Percentiles rank a stretch among this genome's conserved stretches.
These are phyloP conservation scores for Pteropus alecto DNA, from an alignment of 2,113 vertebrate genomes.

Conservation along the genomic window DNA sequence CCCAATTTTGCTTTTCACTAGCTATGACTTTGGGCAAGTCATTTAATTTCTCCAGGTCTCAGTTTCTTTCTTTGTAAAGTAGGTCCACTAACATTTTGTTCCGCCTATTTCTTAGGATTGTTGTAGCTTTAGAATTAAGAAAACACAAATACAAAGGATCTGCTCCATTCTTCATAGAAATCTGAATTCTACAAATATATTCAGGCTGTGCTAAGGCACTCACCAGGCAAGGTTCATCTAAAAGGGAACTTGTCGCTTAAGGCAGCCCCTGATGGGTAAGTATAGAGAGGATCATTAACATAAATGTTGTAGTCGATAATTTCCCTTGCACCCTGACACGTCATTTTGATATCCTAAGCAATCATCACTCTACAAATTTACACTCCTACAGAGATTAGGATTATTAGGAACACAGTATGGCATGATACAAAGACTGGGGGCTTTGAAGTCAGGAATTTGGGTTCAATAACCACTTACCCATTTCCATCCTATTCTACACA, in stretches of 20 bases:
- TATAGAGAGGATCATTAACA: background rate
- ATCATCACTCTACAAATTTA: background rate
- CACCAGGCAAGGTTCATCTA: background rate
- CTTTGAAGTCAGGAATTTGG: background rate
- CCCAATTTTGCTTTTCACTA: background rate
- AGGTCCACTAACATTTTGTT: background rate
- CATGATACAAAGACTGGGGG: background rate
- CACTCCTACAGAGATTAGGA: background rate
- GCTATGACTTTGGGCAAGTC: background rate
- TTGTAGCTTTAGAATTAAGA: background rate
- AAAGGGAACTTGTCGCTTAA: background rate
- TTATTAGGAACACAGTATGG: background rate
- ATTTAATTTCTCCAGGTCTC: background rate
- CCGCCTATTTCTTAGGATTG: background rate
- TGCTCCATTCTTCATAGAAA: background rate
- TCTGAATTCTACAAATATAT: background rate
- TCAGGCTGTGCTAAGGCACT: background rate
- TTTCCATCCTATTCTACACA: background rate
- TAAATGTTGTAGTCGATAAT: background rate
- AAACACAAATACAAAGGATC: background rate
- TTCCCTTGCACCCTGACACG: background rate
- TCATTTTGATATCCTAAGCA: background rate
- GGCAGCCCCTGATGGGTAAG: background rate
- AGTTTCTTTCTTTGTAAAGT: slow-evolving; percentile 6
- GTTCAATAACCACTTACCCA: background rate